Conservation (phyloP, 2,888 invertebrate genomes). For the Dasysyrphus albostriatus region DNA sequence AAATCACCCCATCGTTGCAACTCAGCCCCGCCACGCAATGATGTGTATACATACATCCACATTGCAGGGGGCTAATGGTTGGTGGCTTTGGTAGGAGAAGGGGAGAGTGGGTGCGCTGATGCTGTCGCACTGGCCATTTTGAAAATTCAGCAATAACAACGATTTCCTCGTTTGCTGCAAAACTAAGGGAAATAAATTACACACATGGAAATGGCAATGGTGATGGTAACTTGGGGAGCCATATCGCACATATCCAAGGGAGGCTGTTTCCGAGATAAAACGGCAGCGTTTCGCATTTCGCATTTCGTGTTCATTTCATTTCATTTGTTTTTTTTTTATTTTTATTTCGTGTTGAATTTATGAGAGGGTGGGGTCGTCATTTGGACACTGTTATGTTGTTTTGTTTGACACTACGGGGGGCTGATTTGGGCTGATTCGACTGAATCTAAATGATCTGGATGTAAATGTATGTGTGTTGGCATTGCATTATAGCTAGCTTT, state of each 20-base stretch:
- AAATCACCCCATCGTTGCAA: constrained; percentile 74
- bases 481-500: constrained; percentile 13
- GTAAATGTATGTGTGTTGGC: not conserved
- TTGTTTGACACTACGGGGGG: constrained; percentile 61
- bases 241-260: constrained; percentile 49
- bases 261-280: constrained; percentile 65
- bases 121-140: constrained; percentile 64
- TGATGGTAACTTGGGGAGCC: constrained; percentile 65
- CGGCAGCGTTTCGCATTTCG: constrained; percentile 39
- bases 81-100: not conserved
- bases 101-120: not conserved
- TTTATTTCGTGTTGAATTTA: constrained; percentile 45
- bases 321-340: constrained; percentile 18
- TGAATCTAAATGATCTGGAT: constrained; percentile 31
- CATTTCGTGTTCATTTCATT: constrained; percentile 42
- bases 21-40: constrained; percentile 42
- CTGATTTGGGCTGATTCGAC: constrained; percentile 63
- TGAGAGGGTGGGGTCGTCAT: constrained; percentile 64
- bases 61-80: not conserved
- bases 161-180: constrained; percentile 61
- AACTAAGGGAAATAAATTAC: constrained; percentile 70
- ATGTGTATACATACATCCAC: constrained; percentile 8
- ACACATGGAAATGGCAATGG: constrained; percentile 52
- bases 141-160: constrained; percentile 75
- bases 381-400: constrained; percentile 64